Evolutionary conservation across 2,113 vertebrate genomes (phyloP), one percentile per base, ranked within the genome.

Genomic region (Salvator merianae): DNA sequence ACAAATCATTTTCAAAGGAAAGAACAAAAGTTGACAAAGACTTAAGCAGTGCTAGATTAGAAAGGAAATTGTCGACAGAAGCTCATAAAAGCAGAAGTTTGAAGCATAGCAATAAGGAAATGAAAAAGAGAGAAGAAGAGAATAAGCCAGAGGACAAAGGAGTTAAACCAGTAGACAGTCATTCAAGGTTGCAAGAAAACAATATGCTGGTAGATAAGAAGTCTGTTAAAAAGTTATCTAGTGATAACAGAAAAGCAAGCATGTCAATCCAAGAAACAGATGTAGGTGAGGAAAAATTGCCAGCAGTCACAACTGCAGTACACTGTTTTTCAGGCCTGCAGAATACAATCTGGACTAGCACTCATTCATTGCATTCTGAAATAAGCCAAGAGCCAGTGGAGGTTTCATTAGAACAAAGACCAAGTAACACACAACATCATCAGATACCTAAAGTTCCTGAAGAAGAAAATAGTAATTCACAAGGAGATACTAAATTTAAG

Each of bases 11-110:
- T 34, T 36, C 86, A 32, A 98, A 96, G 93, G 94, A 97, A 4
- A 99, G 97, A 86, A 85, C 86, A 2, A 97, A 93, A 92, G 91
- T 95, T 24, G 98, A 99, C 22, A 99, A 97, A 92, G 94, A 95
- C 71, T 72, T 74, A 1, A 24, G 87, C 5, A 84, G 89, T 74
- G 90, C 93, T 53, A 98, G 96, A 83, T 79, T 86, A 0, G 98
- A 99, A 43, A 98, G 94, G 86, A 98, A 93, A 86, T 53, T 88
- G n/a, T 95, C 93, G 24, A 53, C 88, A 86, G 96, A 95, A 20
- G 95, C 97, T 40, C 93, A 95, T 75, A 98, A 94, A 94, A 94
- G 89, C 88, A 95, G 93, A 89, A 95, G 79, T 38, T 78, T 91
- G 73, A 95, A 95, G 34, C 88, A 95, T 1, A n/a, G 88, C 75